Evolutionary conservation across 2,888 invertebrate genomes (phyloP).

Genomic region (Pachymerium ferrugineum): DNA sequence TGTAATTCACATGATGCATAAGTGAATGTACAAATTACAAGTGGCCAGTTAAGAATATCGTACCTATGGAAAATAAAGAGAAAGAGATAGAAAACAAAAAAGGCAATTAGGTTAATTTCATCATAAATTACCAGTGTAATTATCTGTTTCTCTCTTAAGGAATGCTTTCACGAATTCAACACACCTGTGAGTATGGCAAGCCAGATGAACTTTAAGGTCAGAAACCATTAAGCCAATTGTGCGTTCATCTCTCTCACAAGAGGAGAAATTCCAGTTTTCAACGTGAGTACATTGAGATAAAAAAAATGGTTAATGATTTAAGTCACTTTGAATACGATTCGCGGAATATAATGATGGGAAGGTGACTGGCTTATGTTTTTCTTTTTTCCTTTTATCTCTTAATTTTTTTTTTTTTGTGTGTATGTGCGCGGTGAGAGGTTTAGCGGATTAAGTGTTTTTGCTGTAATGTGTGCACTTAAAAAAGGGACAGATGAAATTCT

Average conservation of each 20-base stretch:
- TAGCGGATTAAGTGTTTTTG: too few species aligned
- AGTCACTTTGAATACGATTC: background rate
- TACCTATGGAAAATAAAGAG: background rate
- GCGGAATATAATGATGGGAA: too few species aligned
- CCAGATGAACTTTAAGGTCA: background rate
- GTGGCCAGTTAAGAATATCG: background rate
- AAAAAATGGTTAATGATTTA: background rate
- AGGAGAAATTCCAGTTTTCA: background rate
- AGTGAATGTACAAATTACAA: background rate
- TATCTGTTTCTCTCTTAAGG: background rate
- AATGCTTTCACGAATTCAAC: background rate
- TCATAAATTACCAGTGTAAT: background rate
- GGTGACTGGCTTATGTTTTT: too few species aligned
- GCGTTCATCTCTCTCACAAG: background rate
- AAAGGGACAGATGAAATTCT: too few species aligned
- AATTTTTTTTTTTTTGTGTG: too few species aligned
- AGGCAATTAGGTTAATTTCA: conserved; percentile 2
- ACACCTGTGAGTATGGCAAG: too few species aligned
- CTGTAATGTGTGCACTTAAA: too few species aligned
- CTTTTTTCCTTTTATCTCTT: too few species aligned
- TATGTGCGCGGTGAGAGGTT: too few species aligned
- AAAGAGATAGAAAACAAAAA: background rate
- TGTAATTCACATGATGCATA: too few species aligned
- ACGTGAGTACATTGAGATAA: background rate
- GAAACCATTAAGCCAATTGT: conserved; percentile 2